Evolutionary conservation across 2,888 invertebrate genomes (phyloP), one percentile per base, ranked within the genome.

Genomic region (Blastobasis adustella): DNA sequence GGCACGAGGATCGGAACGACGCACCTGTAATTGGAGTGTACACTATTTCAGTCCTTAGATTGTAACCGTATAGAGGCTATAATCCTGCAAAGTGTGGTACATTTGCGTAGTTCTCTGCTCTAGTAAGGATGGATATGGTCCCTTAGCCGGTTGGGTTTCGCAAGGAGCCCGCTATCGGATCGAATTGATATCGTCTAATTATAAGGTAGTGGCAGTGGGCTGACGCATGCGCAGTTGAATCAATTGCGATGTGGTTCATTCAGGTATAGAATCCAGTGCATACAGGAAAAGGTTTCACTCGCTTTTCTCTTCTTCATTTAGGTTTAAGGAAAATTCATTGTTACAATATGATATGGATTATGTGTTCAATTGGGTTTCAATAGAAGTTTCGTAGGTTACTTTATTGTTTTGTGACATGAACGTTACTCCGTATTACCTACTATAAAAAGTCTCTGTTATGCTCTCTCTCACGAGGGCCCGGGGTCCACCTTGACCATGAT

Each of bases 171-270:
- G 79, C 74, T 79, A 85, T 84, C 81, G 79, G 77, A 76, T 83
- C 82, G 80, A 81, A 82, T 82, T 81, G 83, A 86, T 85, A 86
- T 84, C 78, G 76, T 77, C 79, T 87, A 87, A 87, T 87, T 86
- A 86, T 81, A 82, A 80, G 82, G 82, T 79, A 80, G 67, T 37
- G 76, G 78, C 67, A 65, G 74, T 70, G 66, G 69, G 67, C 65
- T 65, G 68, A 66, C 62, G 69, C 64, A 65, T 60, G 63, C 62
- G 63, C 65, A 63, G 63, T 57, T 62, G 62, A 65, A 63, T 71
- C 69, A 66, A 70, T 71, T 64, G 71, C 56, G 23, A 23, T 8
- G 10, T 41, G 9, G 59, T 65, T 62, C 60, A 62, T 67, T 66
- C 63, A 61, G 51, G 41, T 23, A 23, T 23, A 23, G 23, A 23